Base-by-base conservation (phyloP, 2,888 invertebrate genomes). In the Dimorphilus gyrociliatus region DNA sequence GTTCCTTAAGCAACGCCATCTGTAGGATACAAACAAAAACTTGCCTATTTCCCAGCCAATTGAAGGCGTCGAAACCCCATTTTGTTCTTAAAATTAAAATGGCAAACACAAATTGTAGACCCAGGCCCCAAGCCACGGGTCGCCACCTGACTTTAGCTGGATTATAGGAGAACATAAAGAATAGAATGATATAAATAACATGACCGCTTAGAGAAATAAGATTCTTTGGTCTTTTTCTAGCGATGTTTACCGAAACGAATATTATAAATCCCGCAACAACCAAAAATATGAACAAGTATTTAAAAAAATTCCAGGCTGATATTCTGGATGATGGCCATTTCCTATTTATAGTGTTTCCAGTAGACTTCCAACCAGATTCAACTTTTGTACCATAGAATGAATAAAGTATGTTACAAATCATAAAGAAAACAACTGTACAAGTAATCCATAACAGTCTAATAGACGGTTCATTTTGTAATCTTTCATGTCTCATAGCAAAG, bases 81-180 rank as follows among this genome's bases (percentile, higher is more conserved):
- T 72, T 66, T 82, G 82, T 85, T 35, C 84, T 70, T 39, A 90
- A 76, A 38, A 82, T 81, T 15, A 86, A 43, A 1, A 88, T 47
- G 0, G 84, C 90, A 34, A 90, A 72, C 3, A 73, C 33, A 50
- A 88, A 81, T 65, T 92, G 90, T 4, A 85, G 63, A 0, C 74
- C 63, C 13, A 86, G 62, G 0, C 88, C 90, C 47, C 74, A 73
- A 14, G 76, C 48, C 0, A 90, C 78, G 0, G 77, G 74, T 4
- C 75, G 69, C 85, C 85, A 62, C 18, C 48, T 51, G 50, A 71
- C 69, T 55, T 67, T 52, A 39, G 63, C 45, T 34, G 71, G 69
- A 51, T 74, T 63, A 30, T 70, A 69, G 3, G 76, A 76, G 46
- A 74, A 72, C 4, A 73, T 23, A 48, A 69, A 73, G n/a, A 75